Evolutionary conservation across 1,140 invertebrate genomes (phyloP).

Genomic region (Danaus melanippus): DNA sequence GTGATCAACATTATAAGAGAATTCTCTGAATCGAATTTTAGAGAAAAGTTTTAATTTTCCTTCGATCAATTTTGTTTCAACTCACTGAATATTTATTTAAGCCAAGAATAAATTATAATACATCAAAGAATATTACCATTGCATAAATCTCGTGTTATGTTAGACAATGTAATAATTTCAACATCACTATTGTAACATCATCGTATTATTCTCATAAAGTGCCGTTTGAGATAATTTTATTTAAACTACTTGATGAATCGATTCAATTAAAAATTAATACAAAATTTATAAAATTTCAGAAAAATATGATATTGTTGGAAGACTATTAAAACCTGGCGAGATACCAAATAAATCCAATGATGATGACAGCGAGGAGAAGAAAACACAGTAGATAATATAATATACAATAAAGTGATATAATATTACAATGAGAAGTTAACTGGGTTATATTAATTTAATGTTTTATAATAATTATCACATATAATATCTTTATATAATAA

Average conservation of each 20-base stretch:
- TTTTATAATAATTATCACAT: background rate
- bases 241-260: too few species aligned
- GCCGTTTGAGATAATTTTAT: too few species aligned
- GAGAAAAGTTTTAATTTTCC: constrained; percentile 24
- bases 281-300: constrained; percentile 37
- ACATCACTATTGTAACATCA: too few species aligned
- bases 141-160: background rate
- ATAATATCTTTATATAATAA: too few species aligned
- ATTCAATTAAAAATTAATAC: background rate
- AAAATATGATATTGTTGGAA: constrained; percentile 63
- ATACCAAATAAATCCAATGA: constrained; percentile 44
- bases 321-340: constrained; percentile 54
- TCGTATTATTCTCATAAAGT: too few species aligned
- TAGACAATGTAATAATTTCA: background rate
- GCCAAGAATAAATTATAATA: constrained; percentile 17
- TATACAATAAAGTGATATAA: constrained; percentile 19
- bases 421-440: constrained; percentile 17
- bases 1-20: constrained; percentile 22
- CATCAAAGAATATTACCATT: constrained; percentile 3
- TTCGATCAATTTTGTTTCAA: constrained; percentile 21
- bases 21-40: constrained; percentile 18
- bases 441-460: constrained; percentile 24
- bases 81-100: constrained; percentile 23
- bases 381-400: constrained; percentile 37
- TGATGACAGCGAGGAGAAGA: constrained; percentile 52